Conservation (phyloP, 1,140 invertebrate species). For the Watersipora subatra region DNA sequence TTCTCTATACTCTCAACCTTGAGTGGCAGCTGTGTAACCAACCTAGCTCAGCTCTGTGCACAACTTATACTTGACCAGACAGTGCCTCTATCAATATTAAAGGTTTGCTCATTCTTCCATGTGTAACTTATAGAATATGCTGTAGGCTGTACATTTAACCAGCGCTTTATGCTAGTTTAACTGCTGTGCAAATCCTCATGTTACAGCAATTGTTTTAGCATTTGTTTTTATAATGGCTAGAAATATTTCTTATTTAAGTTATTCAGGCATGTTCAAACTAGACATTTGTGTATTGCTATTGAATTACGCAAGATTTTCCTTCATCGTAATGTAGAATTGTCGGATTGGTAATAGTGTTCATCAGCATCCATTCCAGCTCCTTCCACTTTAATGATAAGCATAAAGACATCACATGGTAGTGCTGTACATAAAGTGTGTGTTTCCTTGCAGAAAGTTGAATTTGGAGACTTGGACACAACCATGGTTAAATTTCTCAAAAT, state of each 20-base stretch:
- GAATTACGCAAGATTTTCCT: background rate
- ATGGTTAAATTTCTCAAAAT: constrained; percentile 56
- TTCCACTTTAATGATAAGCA: background rate
- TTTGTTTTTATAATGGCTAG: no score
- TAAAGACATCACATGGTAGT: background rate
- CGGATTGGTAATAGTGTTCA: background rate
- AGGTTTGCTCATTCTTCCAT: constrained; percentile 47
- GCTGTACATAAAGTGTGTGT: background rate
- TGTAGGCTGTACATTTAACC: no score
- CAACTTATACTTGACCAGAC: constrained; percentile 66
- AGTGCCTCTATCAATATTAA: constrained; percentile 67
- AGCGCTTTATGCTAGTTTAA: no score
- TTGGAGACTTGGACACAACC: constrained; percentile 59
- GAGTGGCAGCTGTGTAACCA: constrained; percentile 42
- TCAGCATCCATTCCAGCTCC: background rate
- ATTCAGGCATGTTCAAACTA: background rate
- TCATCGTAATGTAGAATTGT: background rate
- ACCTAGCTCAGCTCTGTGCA: constrained; percentile 64
- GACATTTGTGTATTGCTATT: background rate
- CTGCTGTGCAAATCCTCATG: no score
- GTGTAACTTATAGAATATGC: constrained; percentile 1
- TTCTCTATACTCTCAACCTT: constrained; percentile 62
- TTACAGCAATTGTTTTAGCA: no score
- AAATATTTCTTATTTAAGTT: background rate
- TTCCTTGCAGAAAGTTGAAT: constrained; percentile 55